Conservation (phyloP, 2,797 vertebrate species). For the Protosalanx chinensis region DNA sequence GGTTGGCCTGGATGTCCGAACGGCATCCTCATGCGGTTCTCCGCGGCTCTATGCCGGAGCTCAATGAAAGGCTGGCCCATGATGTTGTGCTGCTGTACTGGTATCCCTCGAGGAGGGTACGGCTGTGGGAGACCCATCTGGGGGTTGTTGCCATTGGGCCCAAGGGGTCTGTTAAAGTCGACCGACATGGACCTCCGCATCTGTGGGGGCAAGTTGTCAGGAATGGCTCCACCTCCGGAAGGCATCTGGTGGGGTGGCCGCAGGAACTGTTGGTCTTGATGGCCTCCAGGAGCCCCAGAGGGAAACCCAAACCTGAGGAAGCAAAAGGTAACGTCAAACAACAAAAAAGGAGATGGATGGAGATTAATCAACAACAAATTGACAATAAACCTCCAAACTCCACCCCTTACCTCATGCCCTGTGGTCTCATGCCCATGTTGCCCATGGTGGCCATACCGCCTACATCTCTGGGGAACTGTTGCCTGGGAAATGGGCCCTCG, state of each 20-base stretch:
- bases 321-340: background rate
- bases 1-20: slow-evolving; percentile 52
- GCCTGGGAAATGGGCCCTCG: slow-evolving; percentile 72
- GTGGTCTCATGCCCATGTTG: slow-evolving; percentile 71
- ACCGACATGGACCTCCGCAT: slow-evolving; percentile 77
- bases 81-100: slow-evolving; percentile 87
- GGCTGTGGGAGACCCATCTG: slow-evolving; percentile 74
- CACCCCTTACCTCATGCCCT: slow-evolving; percentile 76
- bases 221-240: slow-evolving; percentile 56
- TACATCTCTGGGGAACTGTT: slow-evolving; percentile 67
- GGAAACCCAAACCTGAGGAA: slow-evolving; percentile 77
- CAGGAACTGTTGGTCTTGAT: slow-evolving; percentile 79
- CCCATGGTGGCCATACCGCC: slow-evolving; percentile 32
- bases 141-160: slow-evolving; percentile 37
- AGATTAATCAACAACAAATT: background rate
- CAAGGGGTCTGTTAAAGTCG: slow-evolving; percentile 74
- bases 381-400: slow-evolving; percentile 32
- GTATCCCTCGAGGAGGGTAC: slow-evolving; percentile 77
- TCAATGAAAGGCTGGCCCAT: slow-evolving; percentile 94
- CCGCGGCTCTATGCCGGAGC: slow-evolving; percentile 83
- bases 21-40: slow-evolving; percentile 79
- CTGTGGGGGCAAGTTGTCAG: slow-evolving; percentile 71
- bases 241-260: slow-evolving; percentile 68
- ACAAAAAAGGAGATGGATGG: background rate
- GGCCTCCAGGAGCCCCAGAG: slow-evolving; percentile 64